Conservation (phyloP, 2,888 invertebrate genomes). For the Agelastica alni region DNA sequence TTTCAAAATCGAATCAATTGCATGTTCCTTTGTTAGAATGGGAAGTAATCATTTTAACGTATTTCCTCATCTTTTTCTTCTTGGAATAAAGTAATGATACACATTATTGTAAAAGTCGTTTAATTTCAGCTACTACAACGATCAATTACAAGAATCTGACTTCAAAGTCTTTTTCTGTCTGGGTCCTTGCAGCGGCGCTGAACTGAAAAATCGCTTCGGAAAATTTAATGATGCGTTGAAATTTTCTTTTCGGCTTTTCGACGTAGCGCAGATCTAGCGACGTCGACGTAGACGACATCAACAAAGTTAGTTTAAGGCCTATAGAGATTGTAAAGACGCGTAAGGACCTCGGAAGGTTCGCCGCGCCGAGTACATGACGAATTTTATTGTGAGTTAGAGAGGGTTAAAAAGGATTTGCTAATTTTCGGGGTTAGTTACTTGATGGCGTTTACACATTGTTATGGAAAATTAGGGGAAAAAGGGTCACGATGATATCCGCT, state of each 20-base stretch:
- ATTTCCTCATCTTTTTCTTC: too few species aligned
- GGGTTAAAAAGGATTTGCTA: background rate
- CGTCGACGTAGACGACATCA: conserved; percentile 10
- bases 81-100: too few species aligned
- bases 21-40: too few species aligned
- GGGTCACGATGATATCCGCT: background rate
- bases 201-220: conserved; percentile 28
- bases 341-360: background rate
- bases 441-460: background rate
- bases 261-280: background rate
- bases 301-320: conserved; percentile 16
- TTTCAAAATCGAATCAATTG: too few species aligned
- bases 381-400: background rate
- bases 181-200: conserved; percentile 18
- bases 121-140: conserved; percentile 18
- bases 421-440: background rate
- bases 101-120: background rate
- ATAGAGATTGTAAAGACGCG: background rate
- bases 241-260: conserved; percentile 26
- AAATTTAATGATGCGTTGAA: conserved; percentile 33
- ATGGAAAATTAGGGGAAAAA: too few species aligned
- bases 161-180: conserved; percentile 29
- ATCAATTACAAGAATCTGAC: conserved; percentile 28
- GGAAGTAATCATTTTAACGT: too few species aligned
- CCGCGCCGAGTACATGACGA: background rate